phyloP scores from a whole-genome alignment of 2,113 vertebrate species.

The Hydrolagus affinis region DNA sequence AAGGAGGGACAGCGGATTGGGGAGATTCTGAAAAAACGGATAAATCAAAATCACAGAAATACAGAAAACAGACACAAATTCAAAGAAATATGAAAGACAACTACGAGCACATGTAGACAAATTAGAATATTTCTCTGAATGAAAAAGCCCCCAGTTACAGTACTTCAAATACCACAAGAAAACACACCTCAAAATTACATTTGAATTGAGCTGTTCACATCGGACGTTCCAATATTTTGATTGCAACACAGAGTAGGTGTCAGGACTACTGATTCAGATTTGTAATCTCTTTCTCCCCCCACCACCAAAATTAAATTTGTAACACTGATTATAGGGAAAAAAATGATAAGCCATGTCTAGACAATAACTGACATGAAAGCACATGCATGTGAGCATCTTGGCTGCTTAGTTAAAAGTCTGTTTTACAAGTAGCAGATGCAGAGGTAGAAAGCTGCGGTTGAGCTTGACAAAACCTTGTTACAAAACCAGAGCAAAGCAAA shows the following conservation, averaged over 20 bases:
- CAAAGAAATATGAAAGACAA: constrained; percentile 44
- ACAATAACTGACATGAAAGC: not conserved
- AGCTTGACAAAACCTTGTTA: not conserved
- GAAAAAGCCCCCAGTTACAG: not conserved
- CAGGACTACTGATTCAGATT: not conserved
- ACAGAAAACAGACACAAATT: constrained; percentile 52
- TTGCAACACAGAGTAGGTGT: too few relatives aligned
- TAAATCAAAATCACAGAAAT: constrained; percentile 51
- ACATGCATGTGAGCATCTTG: too few relatives aligned
- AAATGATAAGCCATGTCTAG: not conserved
- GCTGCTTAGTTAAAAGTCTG: constrained; percentile 1
- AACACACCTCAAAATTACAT: too few relatives aligned
- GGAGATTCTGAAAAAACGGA: constrained; percentile 88
- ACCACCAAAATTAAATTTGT: not conserved
- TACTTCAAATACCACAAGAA: not conserved
- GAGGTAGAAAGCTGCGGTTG: not conserved
- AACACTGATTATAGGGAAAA: not conserved
- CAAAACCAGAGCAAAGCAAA: not conserved
- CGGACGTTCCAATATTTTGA: too few relatives aligned
- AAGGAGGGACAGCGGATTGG: constrained; percentile 69
- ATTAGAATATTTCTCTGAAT: constrained; percentile 35
- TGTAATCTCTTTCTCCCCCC: not conserved
- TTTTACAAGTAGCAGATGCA: not conserved
- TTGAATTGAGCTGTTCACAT: too few relatives aligned
- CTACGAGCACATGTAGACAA: constrained; percentile 39